Evolutionary conservation across 1,140 invertebrate genomes (phyloP).

Genomic region (Philopotamus ludificatus): DNA sequence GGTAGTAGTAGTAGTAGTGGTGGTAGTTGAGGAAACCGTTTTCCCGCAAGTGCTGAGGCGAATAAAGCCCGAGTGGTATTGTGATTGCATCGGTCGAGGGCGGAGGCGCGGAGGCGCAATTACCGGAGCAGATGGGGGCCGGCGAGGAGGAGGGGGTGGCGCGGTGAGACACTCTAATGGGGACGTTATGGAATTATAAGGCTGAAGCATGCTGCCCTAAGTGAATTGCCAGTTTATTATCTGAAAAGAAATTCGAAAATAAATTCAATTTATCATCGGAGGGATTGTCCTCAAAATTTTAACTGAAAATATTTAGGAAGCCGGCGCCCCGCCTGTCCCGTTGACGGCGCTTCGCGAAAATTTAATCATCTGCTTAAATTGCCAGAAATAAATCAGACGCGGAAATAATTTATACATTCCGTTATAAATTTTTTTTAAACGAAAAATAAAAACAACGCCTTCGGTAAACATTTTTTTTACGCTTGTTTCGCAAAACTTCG

Average conservation of each 20-base stretch:
- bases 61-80: constrained; percentile 8
- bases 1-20: too few relatives aligned
- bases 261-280: constrained; percentile 15
- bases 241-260: constrained; percentile 12
- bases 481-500: too few relatives aligned
- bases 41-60: background rate
- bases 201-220: constrained; percentile 6
- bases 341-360: too few relatives aligned
- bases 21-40: background rate
- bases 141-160: background rate
- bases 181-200: constrained; percentile 22
- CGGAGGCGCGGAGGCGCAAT: background rate
- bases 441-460: too few relatives aligned
- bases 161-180: background rate
- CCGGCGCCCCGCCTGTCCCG: too few relatives aligned
- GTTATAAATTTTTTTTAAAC: too few relatives aligned
- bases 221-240: constrained; percentile 27
- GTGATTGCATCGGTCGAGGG: constrained; percentile 13
- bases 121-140: constrained; percentile 7
- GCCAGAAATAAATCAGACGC: too few relatives aligned
- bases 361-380: too few relatives aligned
- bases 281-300: background rate
- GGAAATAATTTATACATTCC: too few relatives aligned
- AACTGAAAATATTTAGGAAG: background rate
- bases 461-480: too few relatives aligned